Conservation (phyloP, 2,113 vertebrate species). For the Tragulus kanchil region DNA sequence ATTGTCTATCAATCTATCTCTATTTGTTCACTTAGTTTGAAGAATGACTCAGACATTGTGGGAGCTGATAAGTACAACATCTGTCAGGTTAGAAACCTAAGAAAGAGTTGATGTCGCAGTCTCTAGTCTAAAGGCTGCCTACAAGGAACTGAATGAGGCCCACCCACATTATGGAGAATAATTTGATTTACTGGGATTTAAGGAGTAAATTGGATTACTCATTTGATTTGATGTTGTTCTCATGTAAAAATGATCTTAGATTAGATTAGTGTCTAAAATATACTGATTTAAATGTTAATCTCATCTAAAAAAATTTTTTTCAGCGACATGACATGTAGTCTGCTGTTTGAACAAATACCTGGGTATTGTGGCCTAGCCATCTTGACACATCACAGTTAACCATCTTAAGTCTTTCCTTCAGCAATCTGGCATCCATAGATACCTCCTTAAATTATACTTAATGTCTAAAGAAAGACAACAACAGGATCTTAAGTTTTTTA, state of each 20-base stretch:
- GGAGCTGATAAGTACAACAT: not conserved
- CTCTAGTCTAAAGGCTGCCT: not conserved
- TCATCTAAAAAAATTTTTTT: not conserved
- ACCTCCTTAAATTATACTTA: not conserved
- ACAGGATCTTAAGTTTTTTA: too few species aligned
- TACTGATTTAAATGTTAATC: not conserved
- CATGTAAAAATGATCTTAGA: not conserved
- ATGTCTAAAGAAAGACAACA: not conserved
- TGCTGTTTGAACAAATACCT: not conserved
- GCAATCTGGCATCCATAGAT: not conserved
- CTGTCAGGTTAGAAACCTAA: not conserved
- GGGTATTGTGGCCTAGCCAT: not conserved
- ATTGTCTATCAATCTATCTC: too few species aligned
- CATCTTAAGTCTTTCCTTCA: not conserved
- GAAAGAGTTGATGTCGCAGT: not conserved
- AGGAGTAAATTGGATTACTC: not conserved
- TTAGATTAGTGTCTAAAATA: not conserved
- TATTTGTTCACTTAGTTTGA: not conserved
- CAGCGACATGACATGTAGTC: not conserved
- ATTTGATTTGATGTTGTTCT: not conserved
- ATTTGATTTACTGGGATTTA: not conserved
- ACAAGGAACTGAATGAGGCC: not conserved
- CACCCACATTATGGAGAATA: not conserved
- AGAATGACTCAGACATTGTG: not conserved
- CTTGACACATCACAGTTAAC: not conserved